Evolutionary conservation across 2,888 invertebrate genomes (phyloP).

Genomic region (Pardosa pseudoannulata): DNA sequence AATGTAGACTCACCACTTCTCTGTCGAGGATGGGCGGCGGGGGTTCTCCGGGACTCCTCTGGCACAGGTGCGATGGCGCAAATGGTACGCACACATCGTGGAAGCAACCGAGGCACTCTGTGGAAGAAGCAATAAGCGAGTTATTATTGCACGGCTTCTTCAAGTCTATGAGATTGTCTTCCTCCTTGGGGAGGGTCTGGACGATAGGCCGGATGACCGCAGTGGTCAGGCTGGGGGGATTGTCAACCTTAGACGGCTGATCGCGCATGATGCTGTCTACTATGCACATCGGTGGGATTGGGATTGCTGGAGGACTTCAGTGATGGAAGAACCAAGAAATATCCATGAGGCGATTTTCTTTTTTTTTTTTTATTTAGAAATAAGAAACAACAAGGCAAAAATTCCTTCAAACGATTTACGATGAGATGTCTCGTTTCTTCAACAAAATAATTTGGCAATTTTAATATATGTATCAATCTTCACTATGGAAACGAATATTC

Average conservation of each 20-base stretch:
- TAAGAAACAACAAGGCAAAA: too few species aligned
- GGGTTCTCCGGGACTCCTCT: slow-evolving; percentile 74
- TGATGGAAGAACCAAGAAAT: not conserved
- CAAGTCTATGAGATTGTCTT: not conserved
- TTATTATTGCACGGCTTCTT: not conserved
- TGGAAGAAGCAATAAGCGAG: slow-evolving; percentile 76
- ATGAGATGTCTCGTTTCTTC: too few species aligned
- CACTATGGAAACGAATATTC: too few species aligned
- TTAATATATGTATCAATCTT: too few species aligned
- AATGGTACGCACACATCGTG: slow-evolving; percentile 81
- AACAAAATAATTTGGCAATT: too few species aligned
- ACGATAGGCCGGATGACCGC: slow-evolving; percentile 56
- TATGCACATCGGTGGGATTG: slow-evolving; percentile 55
- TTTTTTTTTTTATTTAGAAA: too few species aligned
- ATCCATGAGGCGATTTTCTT: not conserved
- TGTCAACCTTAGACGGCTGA: slow-evolving; percentile 16
- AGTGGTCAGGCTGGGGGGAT: not conserved
- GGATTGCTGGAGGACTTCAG: too few species aligned
- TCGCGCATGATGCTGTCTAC: slow-evolving; percentile 60
- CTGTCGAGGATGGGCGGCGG: slow-evolving; percentile 74
- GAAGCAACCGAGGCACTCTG: slow-evolving; percentile 84
- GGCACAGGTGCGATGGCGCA: slow-evolving; percentile 72
- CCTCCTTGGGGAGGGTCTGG: slow-evolving; percentile 6
- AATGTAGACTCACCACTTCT: slow-evolving; percentile 76
- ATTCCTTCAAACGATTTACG: too few species aligned